A percentile compares a stretch with the other conserved stretches of the same genome.
These are phyloP conservation scores for Pagrus major DNA, from an alignment of 2,113 vertebrate genomes.

Conservation along the genomic window DNA sequence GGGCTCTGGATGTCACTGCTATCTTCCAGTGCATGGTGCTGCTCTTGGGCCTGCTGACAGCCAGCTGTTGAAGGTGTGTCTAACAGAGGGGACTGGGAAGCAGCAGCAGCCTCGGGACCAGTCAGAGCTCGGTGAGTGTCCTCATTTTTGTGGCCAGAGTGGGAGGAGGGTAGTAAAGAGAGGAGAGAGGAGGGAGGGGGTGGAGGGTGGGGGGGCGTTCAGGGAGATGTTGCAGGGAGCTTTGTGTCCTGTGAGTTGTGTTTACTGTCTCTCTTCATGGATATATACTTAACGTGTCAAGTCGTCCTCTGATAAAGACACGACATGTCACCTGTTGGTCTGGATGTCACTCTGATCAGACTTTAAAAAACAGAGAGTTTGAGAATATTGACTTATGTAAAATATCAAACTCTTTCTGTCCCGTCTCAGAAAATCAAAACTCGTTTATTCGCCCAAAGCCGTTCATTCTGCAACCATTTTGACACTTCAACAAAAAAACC, in stretches of 20 bases:
- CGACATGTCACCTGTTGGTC: slow-evolving; percentile 37
- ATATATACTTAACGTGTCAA: slow-evolving; percentile 12
- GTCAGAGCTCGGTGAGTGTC: slow-evolving; percentile 78
- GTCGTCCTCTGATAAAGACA: not conserved
- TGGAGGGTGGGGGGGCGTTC: slow-evolving; percentile 59
- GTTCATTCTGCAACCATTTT: not conserved
- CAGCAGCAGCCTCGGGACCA: slow-evolving; percentile 57
- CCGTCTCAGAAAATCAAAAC: slow-evolving; percentile 1
- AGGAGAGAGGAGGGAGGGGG: slow-evolving; percentile 60
- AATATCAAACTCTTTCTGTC: not conserved
- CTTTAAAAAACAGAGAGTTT: not conserved
- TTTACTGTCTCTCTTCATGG: slow-evolving; percentile 1
- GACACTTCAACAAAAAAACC: slow-evolving; percentile 22
- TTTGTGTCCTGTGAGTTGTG: slow-evolving; percentile 39
- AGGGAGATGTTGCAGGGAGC: slow-evolving; percentile 53
- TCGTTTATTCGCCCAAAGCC: not conserved
- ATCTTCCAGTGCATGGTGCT: slow-evolving; percentile 39
- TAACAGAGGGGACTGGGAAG: slow-evolving; percentile 54
- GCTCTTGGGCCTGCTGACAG: slow-evolving; percentile 64
- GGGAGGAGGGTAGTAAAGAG: slow-evolving; percentile 76
- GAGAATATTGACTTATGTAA: not conserved
- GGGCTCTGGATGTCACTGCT: slow-evolving; percentile 56
- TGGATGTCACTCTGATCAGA: slow-evolving; percentile 6
- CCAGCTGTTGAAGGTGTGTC: slow-evolving; percentile 73
- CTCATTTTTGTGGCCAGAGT: slow-evolving; percentile 75